These are phyloP conservation scores for Erynnis tages DNA, from an alignment of 2,888 invertebrate genomes.

Conservation along the genomic window DNA sequence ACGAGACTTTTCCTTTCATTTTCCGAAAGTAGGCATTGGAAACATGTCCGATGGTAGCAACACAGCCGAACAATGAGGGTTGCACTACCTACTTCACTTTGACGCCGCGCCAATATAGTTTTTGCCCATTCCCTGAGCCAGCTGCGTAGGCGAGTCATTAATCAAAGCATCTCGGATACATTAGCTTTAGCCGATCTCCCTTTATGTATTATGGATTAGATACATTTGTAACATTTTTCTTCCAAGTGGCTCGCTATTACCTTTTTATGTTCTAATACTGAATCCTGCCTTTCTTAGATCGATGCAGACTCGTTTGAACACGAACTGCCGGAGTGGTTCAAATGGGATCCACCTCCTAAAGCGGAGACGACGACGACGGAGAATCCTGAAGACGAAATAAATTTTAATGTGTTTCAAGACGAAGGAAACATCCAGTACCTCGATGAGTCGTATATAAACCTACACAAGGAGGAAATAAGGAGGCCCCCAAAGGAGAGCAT, in stretches of 20 bases:
- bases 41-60: constrained; percentile 37
- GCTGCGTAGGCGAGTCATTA: constrained; percentile 67
- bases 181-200: constrained; percentile 55
- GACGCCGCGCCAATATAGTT: constrained; percentile 59
- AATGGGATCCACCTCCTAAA: constrained; percentile 72
- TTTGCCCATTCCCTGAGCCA: constrained; percentile 49
- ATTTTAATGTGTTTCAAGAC: constrained; percentile 71
- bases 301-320: constrained; percentile 68
- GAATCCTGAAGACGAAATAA: constrained; percentile 62
- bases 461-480: constrained; percentile 73
- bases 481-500: constrained; percentile 63
- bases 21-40: constrained; percentile 27
- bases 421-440: constrained; percentile 72
- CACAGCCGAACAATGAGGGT: constrained; percentile 55
- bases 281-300: constrained; percentile 52
- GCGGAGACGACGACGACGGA: constrained; percentile 69
- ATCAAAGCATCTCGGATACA: constrained; percentile 69
- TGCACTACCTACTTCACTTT: constrained; percentile 53
- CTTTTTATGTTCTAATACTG: constrained; percentile 11
- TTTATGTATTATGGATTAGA: constrained; percentile 50
- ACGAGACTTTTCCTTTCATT: constrained; percentile 15
- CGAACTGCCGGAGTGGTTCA: constrained; percentile 70
- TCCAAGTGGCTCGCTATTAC: constrained; percentile 29
- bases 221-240: constrained; percentile 40
- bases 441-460: constrained; percentile 72